Percentiles rank a stretch among this genome's conserved stretches.
These are phyloP conservation scores for Henricia sp. DNA, from an alignment of 53 echinoderm and acorn worm species.

Conservation along the genomic window DNA sequence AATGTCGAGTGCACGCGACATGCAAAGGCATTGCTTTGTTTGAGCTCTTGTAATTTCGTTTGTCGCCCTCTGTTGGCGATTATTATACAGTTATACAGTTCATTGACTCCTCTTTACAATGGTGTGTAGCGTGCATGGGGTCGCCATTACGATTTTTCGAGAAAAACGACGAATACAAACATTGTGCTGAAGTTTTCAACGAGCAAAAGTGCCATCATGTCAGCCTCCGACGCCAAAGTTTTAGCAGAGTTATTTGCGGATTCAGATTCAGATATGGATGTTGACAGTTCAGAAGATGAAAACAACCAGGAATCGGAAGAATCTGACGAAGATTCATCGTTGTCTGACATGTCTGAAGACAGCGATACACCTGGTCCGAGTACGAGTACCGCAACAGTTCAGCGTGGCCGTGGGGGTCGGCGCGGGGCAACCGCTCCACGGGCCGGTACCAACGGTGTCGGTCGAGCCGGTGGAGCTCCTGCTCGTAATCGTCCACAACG, in stretches of 20 bases:
- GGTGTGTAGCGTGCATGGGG: slow-evolving; percentile 5
- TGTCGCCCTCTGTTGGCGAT: slow-evolving; percentile 12
- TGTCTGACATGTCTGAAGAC: background rate
- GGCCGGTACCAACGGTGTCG: background rate
- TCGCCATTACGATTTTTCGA: slow-evolving; percentile 4
- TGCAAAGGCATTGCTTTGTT: too few species aligned
- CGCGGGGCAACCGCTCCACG: background rate
- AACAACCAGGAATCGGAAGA: background rate
- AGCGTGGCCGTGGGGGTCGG: background rate
- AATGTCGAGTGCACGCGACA: too few species aligned
- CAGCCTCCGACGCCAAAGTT: background rate
- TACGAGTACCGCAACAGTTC: background rate
- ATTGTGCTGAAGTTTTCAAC: background rate
- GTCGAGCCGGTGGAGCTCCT: background rate
- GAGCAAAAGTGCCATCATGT: background rate
- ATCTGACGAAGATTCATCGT: slow-evolving; percentile 4
- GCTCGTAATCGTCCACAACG: background rate
- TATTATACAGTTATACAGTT: background rate
- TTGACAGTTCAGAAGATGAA: background rate
- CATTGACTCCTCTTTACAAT: background rate
- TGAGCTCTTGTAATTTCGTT: background rate
- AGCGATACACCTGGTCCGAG: slow-evolving; percentile 8
- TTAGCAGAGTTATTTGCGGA: slow-evolving; percentile 19
- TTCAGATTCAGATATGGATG: slow-evolving; percentile 11
- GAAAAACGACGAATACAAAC: background rate